Percentiles rank a stretch among this genome's conserved stretches.
Evolutionary conservation across 2,797 vertebrate genomes (phyloP).

Genomic region (Eidolon dupreanum): DNA sequence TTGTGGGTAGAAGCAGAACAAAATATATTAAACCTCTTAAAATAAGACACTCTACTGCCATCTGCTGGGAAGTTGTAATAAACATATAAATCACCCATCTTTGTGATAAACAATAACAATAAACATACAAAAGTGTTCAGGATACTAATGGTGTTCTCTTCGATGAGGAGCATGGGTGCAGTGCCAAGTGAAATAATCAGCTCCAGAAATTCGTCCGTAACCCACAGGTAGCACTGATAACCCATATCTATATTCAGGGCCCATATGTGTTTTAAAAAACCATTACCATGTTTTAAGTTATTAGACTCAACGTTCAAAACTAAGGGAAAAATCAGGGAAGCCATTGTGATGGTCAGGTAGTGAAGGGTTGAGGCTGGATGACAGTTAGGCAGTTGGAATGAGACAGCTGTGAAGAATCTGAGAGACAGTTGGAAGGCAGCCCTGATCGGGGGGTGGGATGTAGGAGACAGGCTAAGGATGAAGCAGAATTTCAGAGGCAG

Average conservation of each 20-base stretch:
- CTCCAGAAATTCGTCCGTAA: not conserved
- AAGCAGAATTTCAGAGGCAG: not conserved
- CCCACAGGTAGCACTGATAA: not conserved
- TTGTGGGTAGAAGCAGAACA: not conserved
- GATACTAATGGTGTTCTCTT: not conserved
- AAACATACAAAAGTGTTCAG: not conserved
- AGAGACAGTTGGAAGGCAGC: not conserved
- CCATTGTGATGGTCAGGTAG: fast-evolving
- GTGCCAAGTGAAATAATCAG: not conserved
- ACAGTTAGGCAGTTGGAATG: constrained; percentile 22
- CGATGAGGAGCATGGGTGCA: not conserved
- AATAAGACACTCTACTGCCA: constrained; percentile 49
- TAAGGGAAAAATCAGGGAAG: not conserved
- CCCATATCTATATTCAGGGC: not conserved
- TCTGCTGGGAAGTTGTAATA: constrained; percentile 43
- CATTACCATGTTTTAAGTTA: not conserved
- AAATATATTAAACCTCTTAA: not conserved
- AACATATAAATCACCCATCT: not conserved
- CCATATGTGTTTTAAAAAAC: not conserved
- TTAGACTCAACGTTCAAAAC: not conserved
- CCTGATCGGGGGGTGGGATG: not conserved
- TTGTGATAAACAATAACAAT: not conserved
- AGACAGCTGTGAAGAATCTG: not conserved
- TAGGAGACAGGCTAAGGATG: fast-evolving
- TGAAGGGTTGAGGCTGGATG: not conserved